Evolutionary conservation across 2,888 invertebrate species (phyloP).

Genomic region (Chydorus sphaericus): DNA sequence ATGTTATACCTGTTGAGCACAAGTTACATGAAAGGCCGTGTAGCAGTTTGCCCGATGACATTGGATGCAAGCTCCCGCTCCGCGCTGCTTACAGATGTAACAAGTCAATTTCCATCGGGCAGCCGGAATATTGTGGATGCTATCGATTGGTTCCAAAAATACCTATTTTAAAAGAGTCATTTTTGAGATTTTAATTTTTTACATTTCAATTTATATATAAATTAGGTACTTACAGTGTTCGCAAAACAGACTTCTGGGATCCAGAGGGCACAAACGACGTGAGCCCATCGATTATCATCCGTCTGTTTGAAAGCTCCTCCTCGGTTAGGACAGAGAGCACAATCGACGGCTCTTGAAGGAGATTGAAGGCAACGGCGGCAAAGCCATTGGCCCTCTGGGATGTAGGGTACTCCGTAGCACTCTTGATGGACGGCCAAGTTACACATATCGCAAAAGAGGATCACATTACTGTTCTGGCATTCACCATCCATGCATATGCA

Average conservation of each 20-base stretch:
- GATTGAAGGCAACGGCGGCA: constrained; percentile 91
- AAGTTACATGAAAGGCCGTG: constrained; percentile 97
- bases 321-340: constrained; percentile 93
- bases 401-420: constrained; percentile 95
- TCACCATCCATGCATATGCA: constrained; percentile 98
- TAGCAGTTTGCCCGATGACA: constrained; percentile 94
- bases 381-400: constrained; percentile 95
- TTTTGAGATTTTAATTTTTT: not conserved
- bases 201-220: constrained; percentile 9
- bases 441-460: constrained; percentile 99
- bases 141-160: constrained; percentile 94
- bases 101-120: constrained; percentile 94
- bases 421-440: constrained; percentile 98
- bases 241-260: constrained; percentile 96
- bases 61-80: constrained; percentile 92
- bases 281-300: constrained; percentile 89
- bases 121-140: constrained; percentile 86
- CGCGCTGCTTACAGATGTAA: constrained; percentile 86
- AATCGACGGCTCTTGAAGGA: constrained; percentile 83
- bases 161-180: constrained; percentile 25
- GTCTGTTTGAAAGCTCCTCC: constrained; percentile 99
- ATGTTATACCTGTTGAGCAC: constrained; percentile 59
- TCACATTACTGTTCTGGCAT: constrained; percentile 96
- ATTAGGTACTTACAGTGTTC: constrained; percentile 57
- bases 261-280: constrained; percentile 97